These are phyloP conservation scores for Minunthozetes semirufus DNA, from an alignment of 2,888 invertebrate genomes.

Conservation along the genomic window DNA sequence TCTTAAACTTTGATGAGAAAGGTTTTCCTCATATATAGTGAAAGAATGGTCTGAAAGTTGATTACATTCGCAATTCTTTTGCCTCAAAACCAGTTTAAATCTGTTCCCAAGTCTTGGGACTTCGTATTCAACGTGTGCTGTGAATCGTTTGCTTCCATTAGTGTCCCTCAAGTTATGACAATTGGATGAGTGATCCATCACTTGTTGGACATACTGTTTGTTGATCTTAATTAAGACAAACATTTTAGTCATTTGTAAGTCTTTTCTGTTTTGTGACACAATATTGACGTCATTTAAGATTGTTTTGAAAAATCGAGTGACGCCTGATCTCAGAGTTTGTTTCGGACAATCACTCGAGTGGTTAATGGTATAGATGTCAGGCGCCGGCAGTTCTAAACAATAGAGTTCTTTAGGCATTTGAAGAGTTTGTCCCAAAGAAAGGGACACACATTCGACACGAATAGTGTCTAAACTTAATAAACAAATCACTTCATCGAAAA, in stretches of 20 bases:
- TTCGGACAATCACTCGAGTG: not conserved
- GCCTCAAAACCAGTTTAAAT: not conserved
- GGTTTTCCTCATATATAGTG: not conserved
- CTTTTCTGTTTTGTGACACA: conserved; percentile 7
- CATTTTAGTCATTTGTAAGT: not conserved
- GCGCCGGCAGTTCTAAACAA: not conserved
- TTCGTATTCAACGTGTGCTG: not conserved
- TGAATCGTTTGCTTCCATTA: not conserved
- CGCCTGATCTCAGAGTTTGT: not conserved
- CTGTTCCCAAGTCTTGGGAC: conserved; percentile 9
- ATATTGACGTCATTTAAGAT: conserved; percentile 6
- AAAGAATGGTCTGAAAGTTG: not conserved
- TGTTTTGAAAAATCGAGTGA: conserved; percentile 18
- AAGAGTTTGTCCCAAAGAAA: conserved; percentile 11
- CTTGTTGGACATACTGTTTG: not conserved
- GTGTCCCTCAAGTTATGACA: not conserved
- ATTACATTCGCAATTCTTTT: conserved; percentile 7
- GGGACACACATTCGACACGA: not conserved
- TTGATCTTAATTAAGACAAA: conserved; percentile 6
- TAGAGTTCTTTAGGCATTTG: conserved; percentile 25
- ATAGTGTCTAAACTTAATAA: not conserved
- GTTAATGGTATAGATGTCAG: not conserved
- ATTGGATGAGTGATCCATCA: not conserved
- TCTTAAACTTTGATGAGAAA: not conserved
- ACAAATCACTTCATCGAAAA: conserved; percentile 10